Evolutionary conservation across 2,888 invertebrate genomes (phyloP).

Genomic region (Adelphocoris suturalis): DNA sequence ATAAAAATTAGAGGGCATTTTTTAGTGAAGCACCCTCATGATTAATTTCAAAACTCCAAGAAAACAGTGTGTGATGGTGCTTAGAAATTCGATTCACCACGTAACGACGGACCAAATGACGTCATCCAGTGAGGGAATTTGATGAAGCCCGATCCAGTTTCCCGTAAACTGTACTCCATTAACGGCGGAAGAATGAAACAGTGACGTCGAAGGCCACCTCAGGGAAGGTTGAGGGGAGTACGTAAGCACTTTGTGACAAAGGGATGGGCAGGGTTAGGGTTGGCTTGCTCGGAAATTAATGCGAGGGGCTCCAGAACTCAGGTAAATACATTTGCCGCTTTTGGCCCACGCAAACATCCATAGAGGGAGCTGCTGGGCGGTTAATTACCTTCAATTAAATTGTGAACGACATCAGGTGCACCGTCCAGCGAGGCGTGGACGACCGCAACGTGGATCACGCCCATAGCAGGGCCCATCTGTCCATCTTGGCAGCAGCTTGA

Average conservation of each 20-base stretch:
- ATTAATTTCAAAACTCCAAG: too few species aligned
- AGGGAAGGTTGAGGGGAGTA: not conserved
- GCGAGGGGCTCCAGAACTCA: not conserved
- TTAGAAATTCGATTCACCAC: not conserved
- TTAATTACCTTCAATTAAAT: slow-evolving; percentile 62
- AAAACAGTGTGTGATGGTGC: not conserved
- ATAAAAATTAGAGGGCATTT: too few species aligned
- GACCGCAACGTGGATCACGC: not conserved
- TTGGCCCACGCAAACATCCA: slow-evolving; percentile 57
- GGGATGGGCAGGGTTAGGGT: not conserved
- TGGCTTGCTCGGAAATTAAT: slow-evolving; percentile 49
- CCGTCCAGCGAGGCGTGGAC: not conserved
- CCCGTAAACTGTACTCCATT: slow-evolving; percentile 4
- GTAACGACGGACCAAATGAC: not conserved
- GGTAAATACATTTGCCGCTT: slow-evolving; percentile 61
- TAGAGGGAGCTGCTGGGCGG: slow-evolving; percentile 20
- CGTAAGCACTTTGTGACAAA: slow-evolving; percentile 1
- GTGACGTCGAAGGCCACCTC: not conserved
- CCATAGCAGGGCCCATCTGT: not conserved
- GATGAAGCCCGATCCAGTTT: slow-evolving; percentile 1
- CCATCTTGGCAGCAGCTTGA: not conserved
- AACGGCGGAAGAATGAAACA: not conserved
- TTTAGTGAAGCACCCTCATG: too few species aligned
- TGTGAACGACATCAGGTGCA: slow-evolving; percentile 27
- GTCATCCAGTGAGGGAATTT: not conserved